Conservation (phyloP, 2,797 vertebrate genomes). For the Anguilla megastoma region DNA sequence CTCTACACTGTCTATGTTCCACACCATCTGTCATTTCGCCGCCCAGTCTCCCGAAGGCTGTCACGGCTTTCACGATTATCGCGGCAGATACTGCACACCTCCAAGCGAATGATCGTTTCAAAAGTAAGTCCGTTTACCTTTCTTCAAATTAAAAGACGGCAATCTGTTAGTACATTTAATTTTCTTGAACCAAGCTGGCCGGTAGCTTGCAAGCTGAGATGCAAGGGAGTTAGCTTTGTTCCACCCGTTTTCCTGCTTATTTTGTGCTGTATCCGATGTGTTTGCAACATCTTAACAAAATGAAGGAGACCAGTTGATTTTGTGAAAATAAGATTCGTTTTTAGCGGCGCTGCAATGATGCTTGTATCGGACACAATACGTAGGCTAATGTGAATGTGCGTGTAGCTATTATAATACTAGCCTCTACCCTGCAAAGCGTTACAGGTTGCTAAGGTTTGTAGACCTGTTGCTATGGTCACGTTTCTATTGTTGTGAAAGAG, state of each 20-base stretch:
- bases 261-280: not conserved
- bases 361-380: not conserved
- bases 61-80: not conserved
- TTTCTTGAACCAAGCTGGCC: not conserved
- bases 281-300: slow-evolving; percentile 8
- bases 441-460: slow-evolving; percentile 52
- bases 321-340: not conserved
- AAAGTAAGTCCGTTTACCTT: slow-evolving; percentile 50
- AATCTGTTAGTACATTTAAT: not conserved
- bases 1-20: slow-evolving; percentile 36
- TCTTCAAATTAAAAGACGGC: not conserved
- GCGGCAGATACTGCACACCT: slow-evolving; percentile 24
- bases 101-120: slow-evolving; percentile 39
- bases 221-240: not conserved
- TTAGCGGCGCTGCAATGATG: not conserved
- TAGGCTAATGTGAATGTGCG: not conserved
- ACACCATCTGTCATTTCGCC: slow-evolving; percentile 38
- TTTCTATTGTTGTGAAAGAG: slow-evolving; percentile 31
- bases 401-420: not conserved
- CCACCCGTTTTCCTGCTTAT: slow-evolving; percentile 9
- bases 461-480: slow-evolving; percentile 54
- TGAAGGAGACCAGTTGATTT: not conserved
- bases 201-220: not conserved
- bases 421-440: slow-evolving; percentile 28
- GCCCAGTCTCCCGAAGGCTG: not conserved